Evolutionary conservation across 2,113 vertebrate species (phyloP).

Genomic region (Strix uralensis): DNA sequence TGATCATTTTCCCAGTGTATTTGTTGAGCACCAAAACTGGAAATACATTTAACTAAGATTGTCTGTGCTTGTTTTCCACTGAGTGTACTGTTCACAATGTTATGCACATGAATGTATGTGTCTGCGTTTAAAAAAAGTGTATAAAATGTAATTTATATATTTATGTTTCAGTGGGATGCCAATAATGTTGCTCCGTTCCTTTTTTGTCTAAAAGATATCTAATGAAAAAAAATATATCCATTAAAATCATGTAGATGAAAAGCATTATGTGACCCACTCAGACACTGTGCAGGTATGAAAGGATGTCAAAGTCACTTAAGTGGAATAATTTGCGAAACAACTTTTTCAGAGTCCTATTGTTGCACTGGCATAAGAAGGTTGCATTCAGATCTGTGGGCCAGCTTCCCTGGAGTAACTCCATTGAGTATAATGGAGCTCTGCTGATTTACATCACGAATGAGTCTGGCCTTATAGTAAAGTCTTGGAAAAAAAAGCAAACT

Average conservation of each 20-base stretch:
- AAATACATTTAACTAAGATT: slow-evolving; percentile 60
- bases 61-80: slow-evolving; percentile 65
- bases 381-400: background rate
- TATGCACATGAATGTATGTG: slow-evolving; percentile 69
- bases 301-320: slow-evolving; percentile 21
- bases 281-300: slow-evolving; percentile 55
- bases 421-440: background rate
- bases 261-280: slow-evolving; percentile 55
- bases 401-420: background rate
- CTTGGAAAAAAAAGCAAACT: background rate
- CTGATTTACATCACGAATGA: background rate
- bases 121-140: slow-evolving; percentile 69
- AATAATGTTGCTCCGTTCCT: slow-evolving; percentile 55
- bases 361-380: background rate
- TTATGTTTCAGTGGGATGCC: slow-evolving; percentile 67
- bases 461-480: background rate
- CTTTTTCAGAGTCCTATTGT: background rate
- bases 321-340: slow-evolving; percentile 28
- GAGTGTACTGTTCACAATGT: slow-evolving; percentile 56
- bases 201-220: slow-evolving; percentile 50
- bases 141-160: slow-evolving; percentile 71
- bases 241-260: slow-evolving; percentile 62
- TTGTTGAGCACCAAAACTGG: slow-evolving; percentile 66
- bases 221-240: slow-evolving; percentile 45
- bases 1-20: slow-evolving; percentile 55